Conservation (phyloP, 1,140 invertebrate genomes). For the Cydia splendana region DNA sequence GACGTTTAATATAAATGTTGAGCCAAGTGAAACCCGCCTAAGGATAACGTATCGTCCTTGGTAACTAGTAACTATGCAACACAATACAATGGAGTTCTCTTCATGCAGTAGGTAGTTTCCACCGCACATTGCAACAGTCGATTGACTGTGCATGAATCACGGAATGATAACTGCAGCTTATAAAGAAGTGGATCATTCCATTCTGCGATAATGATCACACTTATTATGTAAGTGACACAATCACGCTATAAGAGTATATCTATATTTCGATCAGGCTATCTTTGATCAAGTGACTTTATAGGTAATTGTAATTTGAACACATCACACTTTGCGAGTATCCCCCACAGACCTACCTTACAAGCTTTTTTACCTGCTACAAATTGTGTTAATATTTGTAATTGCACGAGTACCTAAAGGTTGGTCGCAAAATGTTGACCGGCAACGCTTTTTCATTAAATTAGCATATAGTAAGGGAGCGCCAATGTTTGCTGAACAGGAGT, state of each 20-base stretch:
- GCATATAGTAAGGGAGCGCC: no score
- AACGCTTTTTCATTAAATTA: no score
- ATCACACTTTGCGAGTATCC: no score
- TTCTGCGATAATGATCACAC: background rate
- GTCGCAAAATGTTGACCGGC: no score
- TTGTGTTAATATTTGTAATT: no score
- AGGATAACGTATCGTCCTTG: background rate
- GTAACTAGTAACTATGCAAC: background rate
- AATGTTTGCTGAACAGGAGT: no score
- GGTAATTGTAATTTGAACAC: no score
- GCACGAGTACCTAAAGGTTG: no score
- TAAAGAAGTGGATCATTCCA: background rate
- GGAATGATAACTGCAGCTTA: slow-evolving; percentile 14
- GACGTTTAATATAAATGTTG: no score
- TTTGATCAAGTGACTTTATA: no score
- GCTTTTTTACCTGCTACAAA: no score
- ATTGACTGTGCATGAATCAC: slow-evolving; percentile 10
- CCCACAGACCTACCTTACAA: no score
- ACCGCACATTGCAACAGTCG: background rate
- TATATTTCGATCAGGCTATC: background rate
- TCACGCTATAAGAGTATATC: background rate
- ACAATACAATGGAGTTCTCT: slow-evolving; percentile 6
- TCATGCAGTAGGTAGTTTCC: background rate
- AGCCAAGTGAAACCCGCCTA: background rate
- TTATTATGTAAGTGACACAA: background rate